phyloP scores from a whole-genome alignment of 2,797 vertebrate genomes.

The Carapus acus region DNA sequence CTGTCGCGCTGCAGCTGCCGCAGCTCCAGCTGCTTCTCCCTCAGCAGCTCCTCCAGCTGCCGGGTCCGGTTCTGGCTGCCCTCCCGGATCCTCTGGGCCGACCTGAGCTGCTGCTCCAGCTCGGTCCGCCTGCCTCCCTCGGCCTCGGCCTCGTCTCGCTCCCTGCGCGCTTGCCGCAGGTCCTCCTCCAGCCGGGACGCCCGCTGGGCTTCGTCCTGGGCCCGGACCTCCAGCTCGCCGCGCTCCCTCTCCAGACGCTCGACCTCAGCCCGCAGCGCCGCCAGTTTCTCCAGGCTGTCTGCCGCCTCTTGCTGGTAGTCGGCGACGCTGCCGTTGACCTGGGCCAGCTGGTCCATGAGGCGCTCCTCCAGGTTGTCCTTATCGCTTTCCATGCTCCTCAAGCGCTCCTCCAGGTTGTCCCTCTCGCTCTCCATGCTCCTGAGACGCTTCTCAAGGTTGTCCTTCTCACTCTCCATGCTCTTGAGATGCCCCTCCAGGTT shows the following conservation, averaged over 20 bases:
- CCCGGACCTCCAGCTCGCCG: constrained; percentile 69
- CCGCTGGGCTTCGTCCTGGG: constrained; percentile 63
- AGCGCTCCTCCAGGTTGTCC: constrained; percentile 71
- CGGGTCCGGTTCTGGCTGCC: constrained; percentile 76
- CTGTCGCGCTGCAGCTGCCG: constrained; percentile 90
- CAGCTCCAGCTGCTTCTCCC: constrained; percentile 93
- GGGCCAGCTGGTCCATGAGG: constrained; percentile 96
- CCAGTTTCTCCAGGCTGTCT: constrained; percentile 73
- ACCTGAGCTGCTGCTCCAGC: constrained; percentile 82
- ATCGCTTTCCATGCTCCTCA: constrained; percentile 76
- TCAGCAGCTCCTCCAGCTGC: constrained; percentile 92
- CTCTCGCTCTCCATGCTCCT: constrained; percentile 43
- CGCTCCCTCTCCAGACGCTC: constrained; percentile 66
- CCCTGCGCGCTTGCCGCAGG: constrained; percentile 79
- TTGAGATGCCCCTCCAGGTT: constrained; percentile 95
- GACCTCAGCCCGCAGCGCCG: constrained; percentile 59
- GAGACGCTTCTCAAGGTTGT: constrained; percentile 71
- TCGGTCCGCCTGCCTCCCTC: constrained; percentile 79
- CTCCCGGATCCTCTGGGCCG: constrained; percentile 75
- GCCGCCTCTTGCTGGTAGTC: constrained; percentile 90
- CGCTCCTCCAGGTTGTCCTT: constrained; percentile 96
- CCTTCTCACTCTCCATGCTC: constrained; percentile 77
- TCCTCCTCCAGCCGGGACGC: constrained; percentile 82
- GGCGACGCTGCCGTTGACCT: constrained; percentile 96
- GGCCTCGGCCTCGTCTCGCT: constrained; percentile 74